Conservation (phyloP, 2,113 vertebrate species). For the Misgurnus mizolepis region DNA sequence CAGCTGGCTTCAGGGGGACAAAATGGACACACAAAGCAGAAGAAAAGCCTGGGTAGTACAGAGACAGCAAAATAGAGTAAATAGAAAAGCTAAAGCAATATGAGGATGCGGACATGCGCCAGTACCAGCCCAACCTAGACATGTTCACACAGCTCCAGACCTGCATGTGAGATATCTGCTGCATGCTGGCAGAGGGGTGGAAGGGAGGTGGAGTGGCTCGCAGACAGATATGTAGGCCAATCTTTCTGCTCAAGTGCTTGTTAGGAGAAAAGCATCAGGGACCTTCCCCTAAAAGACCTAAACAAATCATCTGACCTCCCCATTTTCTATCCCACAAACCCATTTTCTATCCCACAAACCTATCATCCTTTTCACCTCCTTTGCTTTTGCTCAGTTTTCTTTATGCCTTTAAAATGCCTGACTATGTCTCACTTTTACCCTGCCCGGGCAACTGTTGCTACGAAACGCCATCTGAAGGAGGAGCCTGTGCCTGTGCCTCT, state of each 20-base stretch:
- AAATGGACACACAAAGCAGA: slow-evolving; percentile 4
- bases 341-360: neutral
- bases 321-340: neutral
- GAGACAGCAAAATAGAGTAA: neutral
- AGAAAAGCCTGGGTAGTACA: too few species aligned
- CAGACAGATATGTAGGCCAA: slow-evolving; percentile 67
- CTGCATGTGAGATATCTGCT: neutral
- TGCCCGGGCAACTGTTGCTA: slow-evolving; percentile 74
- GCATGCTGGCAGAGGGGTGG: slow-evolving; percentile 24
- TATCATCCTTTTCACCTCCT: neutral
- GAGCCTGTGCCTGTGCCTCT: slow-evolving; percentile 55
- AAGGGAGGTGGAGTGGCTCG: slow-evolving; percentile 40
- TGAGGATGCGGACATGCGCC: neutral
- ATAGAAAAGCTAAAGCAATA: neutral
- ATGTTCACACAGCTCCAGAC: neutral
- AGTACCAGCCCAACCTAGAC: neutral
- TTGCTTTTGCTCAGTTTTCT: slow-evolving; percentile 15
- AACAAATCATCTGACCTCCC: slow-evolving; percentile 16
- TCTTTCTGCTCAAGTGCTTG: slow-evolving; percentile 73
- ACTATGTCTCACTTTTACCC: slow-evolving; percentile 38
- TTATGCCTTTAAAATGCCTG: slow-evolving; percentile 34
- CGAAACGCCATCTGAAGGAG: slow-evolving; percentile 67
- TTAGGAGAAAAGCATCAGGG: slow-evolving; percentile 59
- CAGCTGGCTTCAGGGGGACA: slow-evolving; percentile 31
- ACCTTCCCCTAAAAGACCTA: slow-evolving; percentile 39